Evolutionary conservation across 2,113 vertebrate genomes (phyloP), one percentile per base, ranked within the genome.

Genomic region (Rhinogobius similis): DNA sequence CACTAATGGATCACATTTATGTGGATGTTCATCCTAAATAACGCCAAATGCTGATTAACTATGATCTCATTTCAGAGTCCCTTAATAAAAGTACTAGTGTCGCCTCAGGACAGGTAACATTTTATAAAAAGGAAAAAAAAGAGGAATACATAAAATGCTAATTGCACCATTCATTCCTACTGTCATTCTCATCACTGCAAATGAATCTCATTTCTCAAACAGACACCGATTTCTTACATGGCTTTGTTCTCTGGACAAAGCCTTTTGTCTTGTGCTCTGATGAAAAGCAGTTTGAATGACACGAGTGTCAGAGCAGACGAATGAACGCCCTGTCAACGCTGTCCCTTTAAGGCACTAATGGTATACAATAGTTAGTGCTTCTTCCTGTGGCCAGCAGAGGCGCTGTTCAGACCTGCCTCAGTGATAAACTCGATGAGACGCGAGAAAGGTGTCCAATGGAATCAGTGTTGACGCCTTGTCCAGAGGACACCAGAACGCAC

Each of bases 201-300:
- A 62, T 68, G 72, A 43, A 61, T 65, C 58, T 68, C 63, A 13
- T 46, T 14, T 73, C 48, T 63, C 61, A 50, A 24, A 73, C 68
- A 66, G 59, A 66, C 69, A 73, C 67, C 66, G 5, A 23, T 62
- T 65, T 55, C 52, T 55, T 70, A 36, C 73, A 64, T 69, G 36
- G 67, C 1, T 67, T 77, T 74, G 13, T 32, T 67, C 0, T 55
- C n/a, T 43, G 23, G 58, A 79, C 70, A 81, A 72, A 68, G 71
- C 16, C 48, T 83, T 78, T 81, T 73, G 53, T 78, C 27, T 41
- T 12, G 61, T 67, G 63, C 52, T 13, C 24, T 1, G 39, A 9
- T 65, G 44, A 53, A 68, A 44, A 44, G 27, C 21, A 5, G 23
- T 20, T 18, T 59, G 29, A 74, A 67, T 72, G 78, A 62, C 43